Evolutionary conservation across 1,140 invertebrate species (phyloP), one percentile per base, ranked within the genome.

Genomic region (Plutomurus gul): DNA sequence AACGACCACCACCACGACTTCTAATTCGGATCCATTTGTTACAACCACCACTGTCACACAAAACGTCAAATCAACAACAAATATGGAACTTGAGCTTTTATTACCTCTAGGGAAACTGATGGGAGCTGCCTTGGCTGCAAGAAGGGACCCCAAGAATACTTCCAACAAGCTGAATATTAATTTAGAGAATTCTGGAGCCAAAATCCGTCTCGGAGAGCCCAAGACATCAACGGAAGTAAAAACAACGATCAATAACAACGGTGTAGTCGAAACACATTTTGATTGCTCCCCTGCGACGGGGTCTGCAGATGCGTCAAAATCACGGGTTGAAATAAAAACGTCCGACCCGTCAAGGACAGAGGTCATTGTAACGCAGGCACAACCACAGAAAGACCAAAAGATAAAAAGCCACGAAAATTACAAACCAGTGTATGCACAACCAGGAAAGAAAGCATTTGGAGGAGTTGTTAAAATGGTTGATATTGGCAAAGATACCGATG

Each of bases 41-140:
- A 71, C 76, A 11, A 77, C 51, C 27, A 71, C 76, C 18, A 77
- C 76, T 37, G 51, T 77, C 25, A 77, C 76, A 6, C 76, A 77
- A 20, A 77, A 71, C 47, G 37, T 77, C 10, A 71, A 77, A 47
- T 47, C 51, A 7, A 77, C 51, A n/a, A 77, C 49, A 33, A 77
- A 70, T 33, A 46, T 70, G 37, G 51, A 56, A 22, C 25, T 77
- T 39, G 76, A 77, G 39, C 22, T 77, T 33, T 36, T 70, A 36
- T 22, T 56, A 20, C 33, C 70, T n/a, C 4, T 72, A 22, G 70
- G 70, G 13, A 72, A 72, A 72, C 20, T 72, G 2, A 72, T 72
- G 70, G 40, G 70, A 3, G 70, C 70, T 20, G 70, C 70, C 22
- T 72, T 72, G 20, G 70, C 70, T 46, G 70, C 70, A 72, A 72